These are phyloP conservation scores for Crotalus tigris DNA, from an alignment of 2,113 vertebrate genomes.

Conservation along the genomic window DNA sequence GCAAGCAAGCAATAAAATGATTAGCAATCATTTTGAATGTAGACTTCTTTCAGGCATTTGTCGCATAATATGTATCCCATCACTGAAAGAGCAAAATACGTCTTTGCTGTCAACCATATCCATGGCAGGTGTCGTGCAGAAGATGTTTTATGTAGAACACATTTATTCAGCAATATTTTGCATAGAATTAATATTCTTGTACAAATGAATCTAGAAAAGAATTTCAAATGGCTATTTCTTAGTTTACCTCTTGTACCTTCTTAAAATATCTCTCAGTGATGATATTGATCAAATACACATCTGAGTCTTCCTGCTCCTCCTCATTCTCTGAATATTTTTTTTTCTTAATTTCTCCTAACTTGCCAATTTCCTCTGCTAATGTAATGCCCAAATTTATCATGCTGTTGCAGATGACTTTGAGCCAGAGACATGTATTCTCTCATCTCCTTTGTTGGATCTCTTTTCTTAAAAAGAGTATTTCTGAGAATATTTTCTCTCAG, in stretches of 20 bases:
- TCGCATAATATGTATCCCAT: not conserved
- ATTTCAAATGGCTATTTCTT: no score
- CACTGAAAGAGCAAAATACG: not conserved
- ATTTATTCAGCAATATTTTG: not conserved
- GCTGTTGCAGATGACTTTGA: not conserved
- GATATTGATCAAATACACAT: not conserved
- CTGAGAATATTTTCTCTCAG: not conserved
- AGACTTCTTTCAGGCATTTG: not conserved
- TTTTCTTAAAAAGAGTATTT: not conserved
- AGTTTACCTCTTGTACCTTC: not conserved
- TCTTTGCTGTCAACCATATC: not conserved
- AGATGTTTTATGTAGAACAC: not conserved
- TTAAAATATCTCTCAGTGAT: not conserved
- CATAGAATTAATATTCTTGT: not conserved
- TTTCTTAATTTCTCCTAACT: not conserved
- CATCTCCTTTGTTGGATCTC: not conserved
- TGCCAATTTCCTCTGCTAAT: slow-evolving; percentile 19
- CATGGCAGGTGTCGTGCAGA: not conserved
- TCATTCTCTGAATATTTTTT: not conserved
- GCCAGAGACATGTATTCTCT: not conserved
- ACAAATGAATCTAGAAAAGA: not conserved
- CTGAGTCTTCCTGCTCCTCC: not conserved
- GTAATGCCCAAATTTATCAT: slow-evolving; percentile 2
- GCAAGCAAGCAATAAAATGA: not conserved
- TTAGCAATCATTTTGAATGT: not conserved